These are phyloP conservation scores for Ophiodon elongatus DNA, from an alignment of 2,113 vertebrate species.

Conservation along the genomic window DNA sequence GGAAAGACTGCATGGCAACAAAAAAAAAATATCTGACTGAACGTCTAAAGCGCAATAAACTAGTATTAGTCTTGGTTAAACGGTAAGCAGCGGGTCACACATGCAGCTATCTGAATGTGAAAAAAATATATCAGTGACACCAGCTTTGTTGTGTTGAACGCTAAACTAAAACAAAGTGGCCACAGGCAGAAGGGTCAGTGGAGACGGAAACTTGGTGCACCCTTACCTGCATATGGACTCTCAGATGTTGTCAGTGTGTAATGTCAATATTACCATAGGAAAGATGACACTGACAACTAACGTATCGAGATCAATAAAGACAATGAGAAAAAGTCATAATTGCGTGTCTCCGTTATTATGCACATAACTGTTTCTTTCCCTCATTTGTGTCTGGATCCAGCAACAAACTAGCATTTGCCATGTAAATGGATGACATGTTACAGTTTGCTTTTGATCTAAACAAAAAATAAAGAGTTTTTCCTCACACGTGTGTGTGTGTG, in stretches of 20 bases:
- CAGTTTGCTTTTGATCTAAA: background rate
- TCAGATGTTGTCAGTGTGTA: background rate
- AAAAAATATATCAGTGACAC: background rate
- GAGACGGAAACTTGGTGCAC: background rate
- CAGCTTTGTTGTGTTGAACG: background rate
- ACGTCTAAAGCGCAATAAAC: background rate
- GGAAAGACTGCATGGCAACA: background rate
- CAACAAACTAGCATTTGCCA: background rate
- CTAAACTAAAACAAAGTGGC: background rate
- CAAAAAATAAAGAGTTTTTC: background rate
- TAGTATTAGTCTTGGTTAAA: background rate
- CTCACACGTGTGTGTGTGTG: background rate
- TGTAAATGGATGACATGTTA: background rate
- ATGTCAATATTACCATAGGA: background rate
- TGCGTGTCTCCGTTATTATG: background rate
- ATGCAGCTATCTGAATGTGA: background rate
- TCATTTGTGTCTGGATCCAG: background rate
- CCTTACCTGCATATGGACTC: background rate
- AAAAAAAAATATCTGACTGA: background rate
- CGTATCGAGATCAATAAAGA: background rate
- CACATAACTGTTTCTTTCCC: background rate
- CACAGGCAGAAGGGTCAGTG: background rate
- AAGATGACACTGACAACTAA: background rate
- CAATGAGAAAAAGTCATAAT: background rate
- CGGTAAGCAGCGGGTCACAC: background rate